Evolutionary conservation across 1,140 invertebrate genomes (phyloP), one percentile per base, ranked within the genome.

Genomic region (Batillaria attramentaria): DNA sequence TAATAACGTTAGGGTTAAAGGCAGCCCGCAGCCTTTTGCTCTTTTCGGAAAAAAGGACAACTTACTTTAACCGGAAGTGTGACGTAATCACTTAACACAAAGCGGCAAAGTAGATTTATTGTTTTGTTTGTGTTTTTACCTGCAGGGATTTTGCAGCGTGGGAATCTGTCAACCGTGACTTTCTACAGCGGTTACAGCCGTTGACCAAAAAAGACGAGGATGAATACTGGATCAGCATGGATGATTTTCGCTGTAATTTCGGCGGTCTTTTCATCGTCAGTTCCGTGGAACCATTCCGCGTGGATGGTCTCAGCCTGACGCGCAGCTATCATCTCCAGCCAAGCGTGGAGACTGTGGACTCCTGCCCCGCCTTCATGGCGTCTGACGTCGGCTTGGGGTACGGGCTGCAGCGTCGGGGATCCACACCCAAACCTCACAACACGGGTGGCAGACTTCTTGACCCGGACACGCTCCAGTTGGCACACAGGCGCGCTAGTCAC

Each of bases 211-310:
- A 87, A 68, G 87, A 89, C 20, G 60, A 83, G 5, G 84, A 86
- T 72, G 88, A 89, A 70, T 89, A 87, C 75, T 89, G 88, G 88
- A 81, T 89, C 74, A 84, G 84, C 2, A 72, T 86, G 39, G 84
- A 86, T 16, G 88, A 89, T 79, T 89, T 89, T 84, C 83, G 68
- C 72, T 88, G 87, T 73, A 86, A 89, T 77, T 89, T 89, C 79
- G 87, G 87, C 8, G 87, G 87, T 16, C 62, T 89, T 8, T 82
- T 89, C n/a, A 85, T 89, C 43, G 83, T 86, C 72, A 89, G 84
- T 74, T 84, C 79, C 28, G 79, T 81, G 3, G 86, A 86, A 35
- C 87, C 88, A 5, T 89, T 82, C 74, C 81, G 82, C 10, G 65
- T 81, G n/a, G 84, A 88, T 60, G 86, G 85, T 10, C 82, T 87